Percentiles rank a stretch among this genome's conserved stretches.
These are phyloP conservation scores for Peromyscus californicus DNA, from an alignment of 2,113 vertebrate genomes.

Conservation along the genomic window DNA sequence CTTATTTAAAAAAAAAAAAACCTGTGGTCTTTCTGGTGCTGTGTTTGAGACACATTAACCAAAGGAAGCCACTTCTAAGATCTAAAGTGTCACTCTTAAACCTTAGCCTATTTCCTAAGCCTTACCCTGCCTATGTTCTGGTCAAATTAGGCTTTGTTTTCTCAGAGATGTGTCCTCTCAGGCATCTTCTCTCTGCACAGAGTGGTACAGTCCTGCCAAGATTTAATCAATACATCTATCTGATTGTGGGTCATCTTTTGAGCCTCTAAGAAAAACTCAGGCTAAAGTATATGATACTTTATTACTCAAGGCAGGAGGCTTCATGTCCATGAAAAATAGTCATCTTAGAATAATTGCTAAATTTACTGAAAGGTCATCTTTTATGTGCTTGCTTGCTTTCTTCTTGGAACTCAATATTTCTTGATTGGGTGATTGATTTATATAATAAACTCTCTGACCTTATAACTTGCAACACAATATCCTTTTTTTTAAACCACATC, in stretches of 20 bases:
- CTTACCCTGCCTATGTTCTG: accelerated
- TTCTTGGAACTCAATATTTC: slow-evolving; percentile 59
- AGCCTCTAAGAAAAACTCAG: slow-evolving; percentile 30
- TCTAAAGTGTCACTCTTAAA: not conserved
- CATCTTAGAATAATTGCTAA: slow-evolving; percentile 74
- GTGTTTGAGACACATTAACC: not conserved
- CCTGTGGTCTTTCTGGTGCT: not conserved
- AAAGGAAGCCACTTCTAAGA: not conserved
- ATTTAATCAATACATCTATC: slow-evolving; percentile 3
- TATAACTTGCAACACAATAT: slow-evolving; percentile 62
- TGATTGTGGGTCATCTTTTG: slow-evolving; percentile 12
- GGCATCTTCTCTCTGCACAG: not conserved
- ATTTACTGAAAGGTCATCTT: slow-evolving; percentile 82
- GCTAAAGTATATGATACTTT: slow-evolving; percentile 32
- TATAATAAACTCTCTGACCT: slow-evolving; percentile 79
- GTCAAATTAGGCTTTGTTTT: not conserved
- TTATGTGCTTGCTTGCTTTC: slow-evolving; percentile 60
- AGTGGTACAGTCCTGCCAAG: not conserved
- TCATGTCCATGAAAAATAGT: slow-evolving; percentile 59
- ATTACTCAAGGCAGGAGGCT: slow-evolving; percentile 2
- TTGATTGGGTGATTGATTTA: slow-evolving; percentile 81
- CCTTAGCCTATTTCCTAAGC: not conserved
- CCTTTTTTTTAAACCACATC: slow-evolving; percentile 29
- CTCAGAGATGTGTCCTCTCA: not conserved
- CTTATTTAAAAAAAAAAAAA: not conserved